Conservation (phyloP, 2,113 vertebrate species). For the Callipepla squamata region DNA sequence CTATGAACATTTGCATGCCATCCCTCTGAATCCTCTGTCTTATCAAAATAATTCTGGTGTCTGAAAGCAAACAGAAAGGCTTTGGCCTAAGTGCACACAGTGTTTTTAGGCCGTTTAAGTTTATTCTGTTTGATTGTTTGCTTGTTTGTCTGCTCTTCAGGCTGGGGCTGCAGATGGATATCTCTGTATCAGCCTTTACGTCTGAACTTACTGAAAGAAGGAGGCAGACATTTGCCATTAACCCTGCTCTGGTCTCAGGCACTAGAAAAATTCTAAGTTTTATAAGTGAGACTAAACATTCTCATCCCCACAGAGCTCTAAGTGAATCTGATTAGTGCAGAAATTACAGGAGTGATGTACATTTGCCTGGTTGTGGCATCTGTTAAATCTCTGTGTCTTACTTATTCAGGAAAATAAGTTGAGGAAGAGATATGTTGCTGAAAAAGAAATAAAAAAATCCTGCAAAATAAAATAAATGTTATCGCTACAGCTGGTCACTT, state of each 20-base stretch:
- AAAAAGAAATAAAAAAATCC: neutral
- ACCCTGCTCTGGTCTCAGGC: neutral
- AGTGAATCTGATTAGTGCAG: neutral
- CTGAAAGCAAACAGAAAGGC: conserved; percentile 55
- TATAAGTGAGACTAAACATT: neutral
- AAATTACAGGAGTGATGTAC: neutral
- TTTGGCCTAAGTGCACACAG: conserved; percentile 30
- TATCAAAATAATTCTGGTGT: conserved; percentile 52
- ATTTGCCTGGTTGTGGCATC: neutral
- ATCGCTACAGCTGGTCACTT: neutral
- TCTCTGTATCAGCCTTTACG: neutral
- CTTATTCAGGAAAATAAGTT: conserved; percentile 4
- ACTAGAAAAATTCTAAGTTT: neutral
- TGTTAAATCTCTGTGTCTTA: conserved; percentile 3
- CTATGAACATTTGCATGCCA: conserved; percentile 71
- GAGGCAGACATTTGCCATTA: neutral
- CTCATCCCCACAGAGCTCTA: neutral
- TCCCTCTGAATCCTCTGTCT: conserved; percentile 34
- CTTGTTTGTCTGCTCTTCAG: conserved; percentile 51
- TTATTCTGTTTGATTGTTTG: neutral
- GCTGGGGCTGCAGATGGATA: conserved; percentile 15
- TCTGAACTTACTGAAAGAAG: neutral
- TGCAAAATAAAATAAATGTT: neutral
- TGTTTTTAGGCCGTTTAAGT: neutral
- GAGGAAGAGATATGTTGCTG: neutral